Base-by-base conservation (phyloP, 2,113 vertebrate genomes). In the Girardinichthys multiradiatus region DNA sequence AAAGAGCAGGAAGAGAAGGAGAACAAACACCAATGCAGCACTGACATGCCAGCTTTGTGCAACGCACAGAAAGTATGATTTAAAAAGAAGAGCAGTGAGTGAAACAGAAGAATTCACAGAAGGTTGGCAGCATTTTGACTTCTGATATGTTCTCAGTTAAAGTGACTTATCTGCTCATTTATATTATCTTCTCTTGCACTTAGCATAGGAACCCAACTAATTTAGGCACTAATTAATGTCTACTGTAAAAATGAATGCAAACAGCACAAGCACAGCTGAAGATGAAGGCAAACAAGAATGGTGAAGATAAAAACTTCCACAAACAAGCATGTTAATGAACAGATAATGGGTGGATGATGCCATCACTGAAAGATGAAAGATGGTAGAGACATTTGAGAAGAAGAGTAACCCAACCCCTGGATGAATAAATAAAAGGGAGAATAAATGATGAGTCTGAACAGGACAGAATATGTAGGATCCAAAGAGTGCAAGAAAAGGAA, bases 1-100 rank as follows among this genome's bases (percentile, higher is more conserved):
- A 90, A 74, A 91, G 79, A 91, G 88, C 89, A 94, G 89, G 91
- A 94, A 95, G 94, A 97, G 95, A 95, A 95, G 96, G 93, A 97
- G 94, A 96, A 98, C 81, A 92, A 71, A 97, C 95, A 92, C 95
- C 95, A 95, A 95, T 95, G 97, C 96, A 95, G 96, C 96, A 95
- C 92, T 95, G 93, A 96, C 96, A 95, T 96, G 97, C 97, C 95
- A 95, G 97, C 95, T 94, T 65, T 54, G 69, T 92, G 79, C 93
- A 90, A 94, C 93, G 81, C 30, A 82, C 64, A 73, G 58, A 79
- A 24, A 79, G 70, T 33, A 59, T 76, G 59, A 57, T 74, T 63
- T 68, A 57, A 64, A 80, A 51, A 77, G 68, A 21, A 76, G 68
- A 83, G 66, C 35, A 51, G 79, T 10, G 21, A 71, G 72, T 62